Conservation (phyloP, 2,888 invertebrate genomes). For the Lepidocyrtinus sp. region DNA sequence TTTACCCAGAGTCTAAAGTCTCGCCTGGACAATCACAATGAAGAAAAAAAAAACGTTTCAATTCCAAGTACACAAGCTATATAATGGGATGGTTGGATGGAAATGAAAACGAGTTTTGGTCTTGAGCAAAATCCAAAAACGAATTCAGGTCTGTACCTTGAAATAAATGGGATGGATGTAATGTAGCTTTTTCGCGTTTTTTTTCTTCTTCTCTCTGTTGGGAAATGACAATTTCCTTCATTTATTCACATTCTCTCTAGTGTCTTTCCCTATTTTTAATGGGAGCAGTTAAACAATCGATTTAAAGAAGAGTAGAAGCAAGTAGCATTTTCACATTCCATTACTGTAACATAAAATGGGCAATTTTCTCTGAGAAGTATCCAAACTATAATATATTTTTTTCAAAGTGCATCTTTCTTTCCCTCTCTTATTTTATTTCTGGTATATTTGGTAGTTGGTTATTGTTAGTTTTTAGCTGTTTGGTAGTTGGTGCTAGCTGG, state of each 20-base stretch:
- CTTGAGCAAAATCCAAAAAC: background rate
- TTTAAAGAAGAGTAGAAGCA: too few species aligned
- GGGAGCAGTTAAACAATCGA: constrained; percentile 57
- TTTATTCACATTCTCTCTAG: constrained; percentile 21
- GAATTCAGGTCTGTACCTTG: too few species aligned
- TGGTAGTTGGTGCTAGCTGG: background rate
- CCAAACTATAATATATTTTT: too few species aligned
- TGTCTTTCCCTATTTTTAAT: constrained; percentile 27
- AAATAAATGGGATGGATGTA: constrained; percentile 13
- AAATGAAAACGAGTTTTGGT: constrained; percentile 10
- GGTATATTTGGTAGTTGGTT: background rate
- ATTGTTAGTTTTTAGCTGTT: background rate
- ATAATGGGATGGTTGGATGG: too few species aligned
- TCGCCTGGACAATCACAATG: background rate
- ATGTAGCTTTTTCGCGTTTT: constrained; percentile 5
- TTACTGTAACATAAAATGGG: background rate
- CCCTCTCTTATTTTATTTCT: background rate
- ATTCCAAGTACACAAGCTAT: too few species aligned
- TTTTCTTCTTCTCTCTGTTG: background rate
- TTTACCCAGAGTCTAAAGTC: constrained; percentile 29
- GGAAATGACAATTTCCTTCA: constrained; percentile 53
- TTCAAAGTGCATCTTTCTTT: constrained; percentile 3
- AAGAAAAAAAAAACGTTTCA: background rate
- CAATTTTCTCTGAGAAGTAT: constrained; percentile 1
- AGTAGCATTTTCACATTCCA: too few species aligned